These are phyloP conservation scores for Caenorhabditis sp. DNA, from an alignment of 2,888 invertebrate species.

Conservation along the genomic window DNA sequence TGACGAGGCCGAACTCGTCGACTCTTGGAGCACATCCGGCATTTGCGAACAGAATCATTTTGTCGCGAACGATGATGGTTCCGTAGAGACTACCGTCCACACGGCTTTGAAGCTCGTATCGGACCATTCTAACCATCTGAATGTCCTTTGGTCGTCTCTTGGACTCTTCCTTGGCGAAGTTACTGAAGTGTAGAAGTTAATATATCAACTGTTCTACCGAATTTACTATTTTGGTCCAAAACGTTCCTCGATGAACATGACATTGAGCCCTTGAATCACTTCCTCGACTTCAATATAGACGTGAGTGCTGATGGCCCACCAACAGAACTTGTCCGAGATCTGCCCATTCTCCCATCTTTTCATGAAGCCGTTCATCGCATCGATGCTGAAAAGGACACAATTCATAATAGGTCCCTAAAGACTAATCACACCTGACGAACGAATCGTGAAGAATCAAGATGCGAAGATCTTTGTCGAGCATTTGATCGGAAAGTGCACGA, in stretches of 20 bases:
- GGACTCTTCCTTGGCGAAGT: neutral
- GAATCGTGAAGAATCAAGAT: constrained; percentile 52
- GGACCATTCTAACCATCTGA: constrained; percentile 6
- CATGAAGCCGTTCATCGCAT: constrained; percentile 29
- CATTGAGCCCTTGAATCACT: constrained; percentile 25
- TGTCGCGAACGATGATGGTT: constrained; percentile 30
- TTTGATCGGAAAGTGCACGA: constrained; percentile 30
- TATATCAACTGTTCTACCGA: neutral
- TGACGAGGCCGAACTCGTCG: constrained; percentile 34
- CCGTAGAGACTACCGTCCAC: neutral
- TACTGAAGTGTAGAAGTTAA: constrained; percentile 8
- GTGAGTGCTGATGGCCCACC: constrained; percentile 49
- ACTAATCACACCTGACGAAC: constrained; percentile 17
- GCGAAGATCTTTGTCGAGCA: constrained; percentile 51
- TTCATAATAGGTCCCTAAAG: no score
- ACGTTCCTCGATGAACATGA: constrained; percentile 5
- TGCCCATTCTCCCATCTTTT: constrained; percentile 20
- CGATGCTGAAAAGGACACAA: constrained; percentile 14
- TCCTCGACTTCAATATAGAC: neutral
- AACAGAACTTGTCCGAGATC: constrained; percentile 40
- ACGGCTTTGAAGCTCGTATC: constrained; percentile 11
- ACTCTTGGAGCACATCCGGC: constrained; percentile 16
- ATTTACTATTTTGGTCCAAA: constrained; percentile 36
- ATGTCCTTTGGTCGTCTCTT: constrained; percentile 2
- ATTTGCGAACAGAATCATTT: constrained; percentile 46